Base-by-base conservation (phyloP, 2,888 invertebrate genomes). In the Caenorhabditis doughertyi region DNA sequence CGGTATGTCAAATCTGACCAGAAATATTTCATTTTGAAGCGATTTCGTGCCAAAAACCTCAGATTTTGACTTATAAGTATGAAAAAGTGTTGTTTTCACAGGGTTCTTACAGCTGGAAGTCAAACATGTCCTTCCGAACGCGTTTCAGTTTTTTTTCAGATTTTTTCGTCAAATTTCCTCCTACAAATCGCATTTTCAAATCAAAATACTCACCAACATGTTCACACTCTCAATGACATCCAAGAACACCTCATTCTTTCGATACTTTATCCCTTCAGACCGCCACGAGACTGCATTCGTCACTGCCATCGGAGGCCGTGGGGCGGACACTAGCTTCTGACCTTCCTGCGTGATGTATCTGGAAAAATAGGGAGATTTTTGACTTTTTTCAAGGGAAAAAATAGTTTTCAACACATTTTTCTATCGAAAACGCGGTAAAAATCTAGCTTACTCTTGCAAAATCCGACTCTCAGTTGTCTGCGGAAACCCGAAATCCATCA, bases 241-340 rank as follows among this genome's bases (percentile, higher is more conserved):
- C 35, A 99, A 94, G 92, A 99, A 99, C 3, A 99, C 98, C 94
- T 99, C 98, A 93, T 99, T 99, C 93, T 98, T 99, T 77, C 98
- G 94, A 93, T 99, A 98, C 92, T 98, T 98, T 74, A 99, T 96
- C 2, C 98, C 98, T 92, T 99, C 98, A 0, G 97, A 97, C 77
- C 98, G 80, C 98, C 98, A 99, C 0, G 98, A 98, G 0, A 98
- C 98, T 0, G 98, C 98, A 93, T 99, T 98, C n/a, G 98, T 99
- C 8, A 99, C 98, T 23, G 98, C 98, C 95, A 97, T 96, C 0
- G 98, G 98, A 82, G 98, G 97, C 62, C 97, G 94, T 0, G 97
- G 96, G 89, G 97, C 97, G 92, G 97, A 93, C 49, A 98, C 98
- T 42, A 98, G 93, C 92, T 98, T 98, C 92, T 98, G 97, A 2